Conservation (phyloP, 2,888 invertebrate species). For the Thera obeliscata region DNA sequence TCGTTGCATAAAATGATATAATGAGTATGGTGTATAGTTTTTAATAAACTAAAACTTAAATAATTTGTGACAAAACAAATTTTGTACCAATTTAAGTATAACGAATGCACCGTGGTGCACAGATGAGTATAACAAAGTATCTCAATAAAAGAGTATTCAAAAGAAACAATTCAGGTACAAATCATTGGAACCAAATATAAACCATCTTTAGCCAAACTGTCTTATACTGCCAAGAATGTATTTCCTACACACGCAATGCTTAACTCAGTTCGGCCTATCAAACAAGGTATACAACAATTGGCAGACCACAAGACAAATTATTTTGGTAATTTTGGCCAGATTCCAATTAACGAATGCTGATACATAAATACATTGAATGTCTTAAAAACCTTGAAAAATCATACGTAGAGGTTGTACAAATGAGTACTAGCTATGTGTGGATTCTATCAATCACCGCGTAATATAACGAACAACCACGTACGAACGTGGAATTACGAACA, state of each 20-base stretch:
- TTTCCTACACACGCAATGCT: no score
- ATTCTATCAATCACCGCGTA: no score
- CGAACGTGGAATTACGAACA: no score
- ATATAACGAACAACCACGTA: no score
- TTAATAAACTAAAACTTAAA: not conserved
- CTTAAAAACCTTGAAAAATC: constrained; percentile 24
- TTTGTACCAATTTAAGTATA: not conserved
- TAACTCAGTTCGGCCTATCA: no score
- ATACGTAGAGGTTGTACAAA: not conserved
- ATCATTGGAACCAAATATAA: not conserved
- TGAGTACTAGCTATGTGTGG: not conserved
- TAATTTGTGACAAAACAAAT: not conserved
- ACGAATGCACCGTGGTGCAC: not conserved
- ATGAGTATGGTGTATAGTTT: not conserved
- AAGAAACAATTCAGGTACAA: constrained; percentile 29
- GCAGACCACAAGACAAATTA: no score
- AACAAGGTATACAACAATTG: no score
- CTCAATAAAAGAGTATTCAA: constrained; percentile 25
- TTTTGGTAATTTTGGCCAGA: constrained; percentile 24
- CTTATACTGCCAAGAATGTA: no score
- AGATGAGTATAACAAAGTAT: not conserved
- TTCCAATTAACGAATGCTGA: constrained; percentile 27
- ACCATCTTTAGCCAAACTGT: no score
- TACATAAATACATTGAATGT: constrained; percentile 21
- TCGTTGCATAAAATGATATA: not conserved